phyloP scores from a whole-genome alignment of 2,888 invertebrate species.

The Synergus itoensis region DNA sequence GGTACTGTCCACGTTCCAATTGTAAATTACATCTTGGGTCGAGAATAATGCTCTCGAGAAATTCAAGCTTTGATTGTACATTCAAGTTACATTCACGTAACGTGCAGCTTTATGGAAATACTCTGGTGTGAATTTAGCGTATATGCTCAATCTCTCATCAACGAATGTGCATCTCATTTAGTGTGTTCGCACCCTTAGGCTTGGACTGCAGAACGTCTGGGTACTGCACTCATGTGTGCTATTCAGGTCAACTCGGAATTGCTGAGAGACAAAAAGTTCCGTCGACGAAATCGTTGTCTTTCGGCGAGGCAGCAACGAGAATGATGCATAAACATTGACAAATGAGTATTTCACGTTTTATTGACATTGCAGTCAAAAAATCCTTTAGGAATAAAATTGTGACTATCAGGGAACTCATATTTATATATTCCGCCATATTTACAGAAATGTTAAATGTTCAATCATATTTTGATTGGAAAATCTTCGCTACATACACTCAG shows the following conservation, averaged over 20 bases:
- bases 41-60: slow-evolving; percentile 18
- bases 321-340: background rate
- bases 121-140: slow-evolving; percentile 24
- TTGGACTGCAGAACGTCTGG: slow-evolving; percentile 20
- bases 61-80: slow-evolving; percentile 14
- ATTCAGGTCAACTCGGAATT: slow-evolving; percentile 64
- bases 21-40: slow-evolving; percentile 11
- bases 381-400: background rate
- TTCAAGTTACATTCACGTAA: background rate
- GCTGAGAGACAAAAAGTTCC: slow-evolving; percentile 29
- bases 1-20: slow-evolving; percentile 1
- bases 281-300: slow-evolving; percentile 3
- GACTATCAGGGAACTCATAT: background rate
- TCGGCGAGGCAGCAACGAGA: background rate
- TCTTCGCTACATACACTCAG: background rate
- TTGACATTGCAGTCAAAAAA: background rate
- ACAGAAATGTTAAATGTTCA: no score
- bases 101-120: slow-evolving; percentile 14
- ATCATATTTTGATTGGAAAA: no score
- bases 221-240: slow-evolving; percentile 47
- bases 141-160: slow-evolving; percentile 10
- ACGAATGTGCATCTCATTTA: slow-evolving; percentile 24
- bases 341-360: background rate
- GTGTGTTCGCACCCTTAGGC: slow-evolving; percentile 25
- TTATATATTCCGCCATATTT: background rate